phyloP scores from a whole-genome alignment of 2,113 vertebrate genomes.

The Atrichornis clamosus region DNA sequence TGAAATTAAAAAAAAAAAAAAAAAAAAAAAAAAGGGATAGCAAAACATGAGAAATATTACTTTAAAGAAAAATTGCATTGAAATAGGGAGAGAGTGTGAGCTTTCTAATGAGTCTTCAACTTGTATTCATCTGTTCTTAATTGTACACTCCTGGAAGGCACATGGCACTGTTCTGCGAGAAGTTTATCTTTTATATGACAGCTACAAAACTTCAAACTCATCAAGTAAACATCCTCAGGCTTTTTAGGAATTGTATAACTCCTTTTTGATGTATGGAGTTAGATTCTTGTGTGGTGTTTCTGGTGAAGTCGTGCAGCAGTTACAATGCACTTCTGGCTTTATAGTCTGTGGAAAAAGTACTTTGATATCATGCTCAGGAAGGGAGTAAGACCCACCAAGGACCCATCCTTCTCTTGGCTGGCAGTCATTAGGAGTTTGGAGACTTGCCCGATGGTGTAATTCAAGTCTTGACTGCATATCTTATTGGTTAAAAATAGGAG shows the following conservation, averaged over 20 bases:
- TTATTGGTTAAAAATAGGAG: conserved; percentile 66
- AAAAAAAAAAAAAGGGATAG: not conserved
- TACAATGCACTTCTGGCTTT: not conserved
- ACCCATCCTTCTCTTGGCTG: conserved; percentile 34
- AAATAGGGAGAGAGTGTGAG: not conserved
- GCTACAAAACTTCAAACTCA: not conserved
- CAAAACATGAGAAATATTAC: not conserved
- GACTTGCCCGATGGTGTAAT: conserved; percentile 44
- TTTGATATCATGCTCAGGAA: not conserved
- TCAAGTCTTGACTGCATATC: conserved; percentile 56
- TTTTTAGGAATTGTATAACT: not conserved
- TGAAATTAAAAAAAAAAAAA: not conserved
- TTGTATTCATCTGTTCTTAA: not conserved
- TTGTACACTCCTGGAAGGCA: conserved; percentile 12
- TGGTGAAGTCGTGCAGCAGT: not conserved
- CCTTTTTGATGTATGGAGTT: not conserved
- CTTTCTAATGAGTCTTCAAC: not conserved
- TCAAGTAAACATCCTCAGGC: not conserved
- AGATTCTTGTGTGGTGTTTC: not conserved
- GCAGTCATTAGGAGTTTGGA: conserved; percentile 55
- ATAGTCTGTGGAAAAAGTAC: not conserved
- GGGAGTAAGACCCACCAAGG: conserved; percentile 8
- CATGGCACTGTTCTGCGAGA: not conserved
- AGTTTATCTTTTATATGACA: conserved; percentile 7
- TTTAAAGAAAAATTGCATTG: not conserved